Evolutionary conservation across 2,888 invertebrate genomes (phyloP), one percentile per base, ranked within the genome.

Genomic region (Vannuccia rotundouncinata): DNA sequence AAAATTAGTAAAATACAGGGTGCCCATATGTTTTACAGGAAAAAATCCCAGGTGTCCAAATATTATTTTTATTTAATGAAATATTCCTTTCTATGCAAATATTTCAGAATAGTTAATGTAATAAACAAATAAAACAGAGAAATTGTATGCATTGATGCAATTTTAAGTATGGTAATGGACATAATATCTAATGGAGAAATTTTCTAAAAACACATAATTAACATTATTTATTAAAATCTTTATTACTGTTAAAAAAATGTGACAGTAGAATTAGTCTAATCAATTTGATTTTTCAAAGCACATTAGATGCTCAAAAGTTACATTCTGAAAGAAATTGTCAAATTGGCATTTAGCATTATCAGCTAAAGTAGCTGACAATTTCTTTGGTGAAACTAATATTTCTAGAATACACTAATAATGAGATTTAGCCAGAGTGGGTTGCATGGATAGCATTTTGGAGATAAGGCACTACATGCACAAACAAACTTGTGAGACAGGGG

Each of bases 401-500:
- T 66, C 66, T 27, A 66, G 66, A 66, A 66, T 66, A 66, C 22
- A 66, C 66, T 66, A 27, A 66, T 22, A 66, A 17, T 27, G 25
- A 66, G 66, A 66, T 66, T 66, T 66, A 66, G 66, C 66, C 66
- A 66, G 66, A 66, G 66, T 22, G 25, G 66, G 66, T 66, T 66
- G 25, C 66, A 66, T 66, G 66, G 66, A 66, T 66, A 66, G 66
- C 66, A 66, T 22, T 27, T 66, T 66, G 66, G 66, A 66, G 66
- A 66, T 66, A 66, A 66, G 66, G 17, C 66, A 66, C 66, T 66
- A 66, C 66, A 66, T 66, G 10, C 66, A 66, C 25, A 27, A n/a
- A 22, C 66, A 66, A 45, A 45, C 45, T 45, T 5, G 45, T 45
- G 45, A 45, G 45, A 45, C 45, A 45, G 45, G 45, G 45, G 5